Percentiles rank a stretch among this genome's conserved stretches.
phyloP scores from a whole-genome alignment of 1,140 invertebrate genomes.

The Bombus superbus region DNA sequence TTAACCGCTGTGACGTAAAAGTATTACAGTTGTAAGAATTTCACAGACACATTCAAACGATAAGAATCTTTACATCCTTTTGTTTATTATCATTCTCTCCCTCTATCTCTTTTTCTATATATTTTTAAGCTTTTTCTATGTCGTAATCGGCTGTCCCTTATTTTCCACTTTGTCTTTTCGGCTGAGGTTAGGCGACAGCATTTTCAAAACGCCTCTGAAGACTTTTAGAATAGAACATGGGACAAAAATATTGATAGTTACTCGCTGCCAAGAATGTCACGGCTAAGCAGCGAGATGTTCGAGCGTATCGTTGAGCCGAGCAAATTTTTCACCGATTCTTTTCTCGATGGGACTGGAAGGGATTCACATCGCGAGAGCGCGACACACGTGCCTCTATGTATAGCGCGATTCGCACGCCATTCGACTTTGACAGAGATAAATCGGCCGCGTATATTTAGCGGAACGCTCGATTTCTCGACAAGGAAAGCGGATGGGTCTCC shows the following conservation, averaged over 20 bases:
- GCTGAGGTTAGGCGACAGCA: not conserved
- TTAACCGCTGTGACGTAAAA: no score
- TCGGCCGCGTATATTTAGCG: constrained; percentile 38
- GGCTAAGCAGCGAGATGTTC: constrained; percentile 22
- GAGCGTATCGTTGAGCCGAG: not conserved
- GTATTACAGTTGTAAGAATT: no score
- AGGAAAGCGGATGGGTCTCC: not conserved
- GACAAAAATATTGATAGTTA: constrained; percentile 41
- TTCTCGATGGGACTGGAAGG: not conserved
- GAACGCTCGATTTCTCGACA: not conserved
- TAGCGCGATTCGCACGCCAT: constrained; percentile 9
- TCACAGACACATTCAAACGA: no score
- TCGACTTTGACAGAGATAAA: constrained; percentile 23
- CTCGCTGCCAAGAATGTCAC: constrained; percentile 47
- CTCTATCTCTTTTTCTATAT: not conserved
- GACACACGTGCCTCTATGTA: constrained; percentile 4
- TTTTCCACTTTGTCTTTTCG: no score
- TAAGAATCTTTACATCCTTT: no score
- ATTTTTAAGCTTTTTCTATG: not conserved
- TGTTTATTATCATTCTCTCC: no score
- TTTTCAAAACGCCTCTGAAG: no score
- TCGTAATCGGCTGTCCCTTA: not conserved
- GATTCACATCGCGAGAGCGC: not conserved
- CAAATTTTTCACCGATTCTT: constrained; percentile 13
- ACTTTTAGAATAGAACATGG: constrained; percentile 24